A percentile compares a stretch with the other conserved stretches of the same genome.
Evolutionary conservation across 2,113 vertebrate species (phyloP).

Genomic region (Desmodus rotundus): DNA sequence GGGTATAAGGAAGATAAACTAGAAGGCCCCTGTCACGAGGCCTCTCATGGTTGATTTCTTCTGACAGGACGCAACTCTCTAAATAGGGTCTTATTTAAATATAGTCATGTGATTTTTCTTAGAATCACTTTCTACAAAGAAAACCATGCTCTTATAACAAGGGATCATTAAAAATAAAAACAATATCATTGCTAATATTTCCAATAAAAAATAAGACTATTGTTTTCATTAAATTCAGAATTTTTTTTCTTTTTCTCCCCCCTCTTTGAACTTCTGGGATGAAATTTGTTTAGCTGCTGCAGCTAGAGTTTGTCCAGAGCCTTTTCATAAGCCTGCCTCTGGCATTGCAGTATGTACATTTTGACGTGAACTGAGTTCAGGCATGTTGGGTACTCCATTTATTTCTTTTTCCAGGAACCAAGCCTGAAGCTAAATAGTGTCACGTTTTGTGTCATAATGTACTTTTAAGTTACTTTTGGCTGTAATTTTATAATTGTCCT

Average conservation of each 20-base stretch:
- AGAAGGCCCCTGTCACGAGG: not conserved
- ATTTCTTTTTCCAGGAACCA: not conserved
- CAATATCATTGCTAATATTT: not conserved
- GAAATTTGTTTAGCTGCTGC: not conserved
- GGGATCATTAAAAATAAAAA: not conserved
- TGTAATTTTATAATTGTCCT: constrained; percentile 18
- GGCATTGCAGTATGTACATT: not conserved
- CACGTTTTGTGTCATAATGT: not conserved
- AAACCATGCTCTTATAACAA: not conserved
- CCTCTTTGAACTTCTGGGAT: not conserved
- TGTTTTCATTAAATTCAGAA: not conserved
- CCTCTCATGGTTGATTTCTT: not conserved
- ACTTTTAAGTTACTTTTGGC: not conserved
- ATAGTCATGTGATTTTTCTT: not conserved
- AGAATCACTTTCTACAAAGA: not conserved
- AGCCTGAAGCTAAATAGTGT: not conserved
- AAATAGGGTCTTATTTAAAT: not conserved
- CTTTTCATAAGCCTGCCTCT: not conserved
- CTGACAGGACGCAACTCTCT: not conserved
- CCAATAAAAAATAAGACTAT: not conserved
- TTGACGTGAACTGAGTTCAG: not conserved
- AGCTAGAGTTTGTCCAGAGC: not conserved
- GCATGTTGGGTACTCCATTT: not conserved
- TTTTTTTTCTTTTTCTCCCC: not conserved
- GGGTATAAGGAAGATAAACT: not conserved